A percentile compares a stretch with the other conserved stretches of the same genome.
These are phyloP conservation scores for Ypsolopha scabrella DNA, from an alignment of 2,888 invertebrate species.

Conservation along the genomic window DNA sequence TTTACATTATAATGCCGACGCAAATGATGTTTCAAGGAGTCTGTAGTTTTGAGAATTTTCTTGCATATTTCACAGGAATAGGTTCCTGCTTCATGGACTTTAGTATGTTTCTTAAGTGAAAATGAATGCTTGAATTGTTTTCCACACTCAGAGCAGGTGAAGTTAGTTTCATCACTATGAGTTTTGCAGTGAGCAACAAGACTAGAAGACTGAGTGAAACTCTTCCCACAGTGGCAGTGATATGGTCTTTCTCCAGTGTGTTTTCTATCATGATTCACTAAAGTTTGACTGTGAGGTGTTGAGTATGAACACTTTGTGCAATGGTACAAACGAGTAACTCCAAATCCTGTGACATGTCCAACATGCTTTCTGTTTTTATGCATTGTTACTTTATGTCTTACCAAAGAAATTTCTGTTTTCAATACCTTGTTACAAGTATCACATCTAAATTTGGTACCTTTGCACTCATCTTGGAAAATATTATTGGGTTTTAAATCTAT, in stretches of 20 bases:
- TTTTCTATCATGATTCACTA: slow-evolving; percentile 53
- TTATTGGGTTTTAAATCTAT: not conserved
- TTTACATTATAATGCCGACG: slow-evolving; percentile 53
- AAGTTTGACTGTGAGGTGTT: slow-evolving; percentile 56
- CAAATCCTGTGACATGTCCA: slow-evolving; percentile 49
- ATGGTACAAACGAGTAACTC: slow-evolving; percentile 41
- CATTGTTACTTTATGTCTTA: slow-evolving; percentile 43
- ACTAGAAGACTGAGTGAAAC: slow-evolving; percentile 53
- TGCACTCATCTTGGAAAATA: not conserved
- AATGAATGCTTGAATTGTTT: slow-evolving; percentile 62
- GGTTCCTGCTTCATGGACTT: slow-evolving; percentile 44
- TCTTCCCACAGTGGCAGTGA: slow-evolving; percentile 54
- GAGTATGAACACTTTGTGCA: slow-evolving; percentile 53
- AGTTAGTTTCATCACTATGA: slow-evolving; percentile 44
- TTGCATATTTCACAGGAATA: slow-evolving; percentile 47
- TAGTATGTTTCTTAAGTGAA: slow-evolving; percentile 46
- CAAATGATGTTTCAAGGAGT: slow-evolving; percentile 46
- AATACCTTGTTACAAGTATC: slow-evolving; percentile 35
- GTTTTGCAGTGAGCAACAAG: slow-evolving; percentile 52
- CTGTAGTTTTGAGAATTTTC: slow-evolving; percentile 50
- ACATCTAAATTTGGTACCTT: too few species aligned
- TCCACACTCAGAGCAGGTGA: slow-evolving; percentile 52
- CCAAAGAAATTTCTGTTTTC: slow-evolving; percentile 36
- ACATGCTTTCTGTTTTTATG: slow-evolving; percentile 44
- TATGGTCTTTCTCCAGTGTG: slow-evolving; percentile 59